Conservation (phyloP, 2,113 vertebrate genomes). For the Mesocricetus auratus region DNA sequence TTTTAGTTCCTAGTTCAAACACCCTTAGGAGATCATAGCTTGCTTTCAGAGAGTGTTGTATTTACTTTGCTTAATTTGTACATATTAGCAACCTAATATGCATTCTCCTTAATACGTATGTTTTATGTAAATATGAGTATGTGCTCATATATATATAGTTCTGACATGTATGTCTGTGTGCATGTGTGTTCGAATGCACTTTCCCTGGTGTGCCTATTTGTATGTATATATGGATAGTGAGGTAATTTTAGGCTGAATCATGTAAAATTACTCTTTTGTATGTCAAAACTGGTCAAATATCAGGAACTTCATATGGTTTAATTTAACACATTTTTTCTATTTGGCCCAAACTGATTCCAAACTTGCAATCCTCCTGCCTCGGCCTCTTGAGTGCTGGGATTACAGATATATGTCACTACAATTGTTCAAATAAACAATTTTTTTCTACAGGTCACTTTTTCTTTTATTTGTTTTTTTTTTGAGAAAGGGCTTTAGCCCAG, state of each 20-base stretch:
- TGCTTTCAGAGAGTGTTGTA: neutral
- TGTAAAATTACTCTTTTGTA: neutral
- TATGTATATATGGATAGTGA: neutral
- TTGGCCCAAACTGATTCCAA: neutral
- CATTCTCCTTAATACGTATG: neutral
- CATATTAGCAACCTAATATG: neutral
- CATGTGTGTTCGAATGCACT: neutral
- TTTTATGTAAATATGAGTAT: neutral
- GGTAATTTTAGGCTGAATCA: neutral
- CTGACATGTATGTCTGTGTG: neutral
- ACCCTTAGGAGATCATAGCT: neutral
- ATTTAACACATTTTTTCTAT: neutral
- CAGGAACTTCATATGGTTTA: neutral
- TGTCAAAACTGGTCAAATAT: neutral
- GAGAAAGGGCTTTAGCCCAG: neutral
- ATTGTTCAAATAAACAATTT: neutral
- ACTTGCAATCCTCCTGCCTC: neutral
- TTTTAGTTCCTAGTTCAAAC: neutral
- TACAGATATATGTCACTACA: neutral
- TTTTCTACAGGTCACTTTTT: neutral
- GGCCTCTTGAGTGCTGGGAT: neutral
- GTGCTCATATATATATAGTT: neutral
- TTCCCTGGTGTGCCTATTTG: neutral
- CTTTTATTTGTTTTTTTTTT: neutral
- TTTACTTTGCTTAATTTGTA: neutral